These are phyloP conservation scores for Proisotoma minuta DNA, from an alignment of 2,888 invertebrate genomes.

Conservation along the genomic window DNA sequence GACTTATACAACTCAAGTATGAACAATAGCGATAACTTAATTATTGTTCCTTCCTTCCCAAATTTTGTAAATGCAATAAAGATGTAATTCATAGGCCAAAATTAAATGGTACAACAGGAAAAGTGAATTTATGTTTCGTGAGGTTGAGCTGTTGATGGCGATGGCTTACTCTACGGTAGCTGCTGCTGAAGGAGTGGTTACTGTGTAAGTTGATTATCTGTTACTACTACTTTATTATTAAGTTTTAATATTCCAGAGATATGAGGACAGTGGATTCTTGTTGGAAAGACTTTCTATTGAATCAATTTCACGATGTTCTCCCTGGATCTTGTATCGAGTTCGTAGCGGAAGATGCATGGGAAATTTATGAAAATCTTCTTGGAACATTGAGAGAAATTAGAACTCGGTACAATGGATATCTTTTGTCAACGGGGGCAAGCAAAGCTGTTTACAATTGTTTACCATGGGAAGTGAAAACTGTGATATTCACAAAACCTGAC, in stretches of 20 bases:
- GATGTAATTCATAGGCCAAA: constrained; percentile 4
- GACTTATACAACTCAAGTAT: constrained; percentile 55
- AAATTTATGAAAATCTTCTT: constrained; percentile 43
- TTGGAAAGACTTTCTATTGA: constrained; percentile 55
- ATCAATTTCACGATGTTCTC: constrained; percentile 57
- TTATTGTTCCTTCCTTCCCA: too few species aligned
- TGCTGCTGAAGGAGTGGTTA: constrained; percentile 21
- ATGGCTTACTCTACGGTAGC: constrained; percentile 28
- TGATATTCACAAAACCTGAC: constrained; percentile 39
- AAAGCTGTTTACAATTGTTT: constrained; percentile 34
- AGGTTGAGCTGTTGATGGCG: constrained; percentile 51
- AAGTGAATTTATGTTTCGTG: constrained; percentile 44
- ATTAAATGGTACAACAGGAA: constrained; percentile 37
- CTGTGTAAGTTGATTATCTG: constrained; percentile 9
- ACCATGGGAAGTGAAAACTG: constrained; percentile 33
- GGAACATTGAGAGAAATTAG: constrained; percentile 22
- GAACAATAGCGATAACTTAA: neutral
- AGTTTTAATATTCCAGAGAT: constrained; percentile 18
- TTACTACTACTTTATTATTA: too few species aligned
- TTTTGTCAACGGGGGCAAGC: constrained; percentile 27
- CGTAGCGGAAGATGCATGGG: constrained; percentile 51
- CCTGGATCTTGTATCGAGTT: constrained; percentile 54
- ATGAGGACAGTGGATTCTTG: constrained; percentile 38
- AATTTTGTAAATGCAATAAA: neutral
- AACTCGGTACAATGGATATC: constrained; percentile 21